These are phyloP conservation scores for Dynastes maya DNA, from an alignment of 2,888 invertebrate genomes.

Conservation along the genomic window DNA sequence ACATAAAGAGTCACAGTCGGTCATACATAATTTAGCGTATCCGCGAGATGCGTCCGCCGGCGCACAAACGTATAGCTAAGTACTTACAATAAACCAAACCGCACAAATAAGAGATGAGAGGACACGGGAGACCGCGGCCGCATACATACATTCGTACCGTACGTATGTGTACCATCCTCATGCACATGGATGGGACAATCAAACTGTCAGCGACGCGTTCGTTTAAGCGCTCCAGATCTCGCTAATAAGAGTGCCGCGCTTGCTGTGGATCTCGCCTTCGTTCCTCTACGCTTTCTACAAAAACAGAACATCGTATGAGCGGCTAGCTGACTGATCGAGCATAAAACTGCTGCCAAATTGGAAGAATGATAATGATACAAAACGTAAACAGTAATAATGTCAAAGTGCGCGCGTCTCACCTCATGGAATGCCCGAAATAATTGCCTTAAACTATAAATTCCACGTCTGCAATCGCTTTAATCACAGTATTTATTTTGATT, in stretches of 20 bases:
- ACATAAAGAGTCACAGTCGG: too few relatives aligned
- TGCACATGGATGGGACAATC: slow-evolving; percentile 63
- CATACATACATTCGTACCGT: neutral
- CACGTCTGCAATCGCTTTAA: too few relatives aligned
- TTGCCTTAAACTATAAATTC: too few relatives aligned
- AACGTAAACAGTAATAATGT: neutral
- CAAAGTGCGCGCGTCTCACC: neutral
- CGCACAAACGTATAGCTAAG: neutral
- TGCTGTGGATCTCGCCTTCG: slow-evolving; percentile 6
- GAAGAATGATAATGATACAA: neutral
- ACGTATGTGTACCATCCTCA: slow-evolving; percentile 51
- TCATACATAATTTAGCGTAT: slow-evolving; percentile 38
- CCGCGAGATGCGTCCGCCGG: slow-evolving; percentile 11
- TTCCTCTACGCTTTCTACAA: neutral
- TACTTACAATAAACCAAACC: too few relatives aligned
- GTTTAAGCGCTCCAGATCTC: slow-evolving; percentile 59
- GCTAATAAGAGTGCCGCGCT: slow-evolving; percentile 59
- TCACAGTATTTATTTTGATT: too few relatives aligned
- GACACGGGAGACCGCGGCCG: neutral
- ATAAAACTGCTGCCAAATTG: slow-evolving; percentile 2
- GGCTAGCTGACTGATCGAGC: neutral
- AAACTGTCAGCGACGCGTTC: slow-evolving; percentile 61
- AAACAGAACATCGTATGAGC: neutral
- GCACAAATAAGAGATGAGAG: too few relatives aligned
- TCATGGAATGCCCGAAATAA: too few relatives aligned